Percentiles rank a stretch among this genome's conserved stretches.
Conservation (phyloP, 2,888 invertebrate genomes). For the Ornithoptera priamus region DNA sequence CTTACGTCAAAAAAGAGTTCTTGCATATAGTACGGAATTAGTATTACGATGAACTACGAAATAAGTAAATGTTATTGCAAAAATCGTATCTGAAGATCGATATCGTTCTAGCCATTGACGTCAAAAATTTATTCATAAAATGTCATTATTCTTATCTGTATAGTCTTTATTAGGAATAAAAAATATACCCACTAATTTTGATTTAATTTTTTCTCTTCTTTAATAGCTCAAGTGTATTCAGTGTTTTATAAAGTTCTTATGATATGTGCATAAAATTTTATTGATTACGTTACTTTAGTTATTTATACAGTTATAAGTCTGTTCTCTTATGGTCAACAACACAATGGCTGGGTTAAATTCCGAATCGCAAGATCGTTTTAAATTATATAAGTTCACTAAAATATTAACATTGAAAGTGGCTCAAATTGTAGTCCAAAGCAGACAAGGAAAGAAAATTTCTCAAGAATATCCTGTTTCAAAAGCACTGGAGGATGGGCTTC, state of each 20-base stretch:
- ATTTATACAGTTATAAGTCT: background rate
- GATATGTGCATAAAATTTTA: background rate
- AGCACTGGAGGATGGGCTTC: conserved; percentile 48
- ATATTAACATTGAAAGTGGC: conserved; percentile 92
- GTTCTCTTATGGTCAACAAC: conserved; percentile 27
- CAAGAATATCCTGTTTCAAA: conserved; percentile 51
- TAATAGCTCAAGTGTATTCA: background rate
- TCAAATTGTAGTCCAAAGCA: conserved; percentile 95
- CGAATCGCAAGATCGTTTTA: conserved; percentile 66
- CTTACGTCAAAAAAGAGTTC: background rate
- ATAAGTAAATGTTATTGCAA: background rate
- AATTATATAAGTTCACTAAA: conserved; percentile 94
- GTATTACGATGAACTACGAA: background rate
- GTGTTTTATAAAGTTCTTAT: background rate
- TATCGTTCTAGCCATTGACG: conserved; percentile 2
- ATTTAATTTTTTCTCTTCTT: background rate
- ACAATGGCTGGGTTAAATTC: conserved; percentile 56
- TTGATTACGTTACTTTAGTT: background rate
- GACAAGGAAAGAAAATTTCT: conserved; percentile 91
- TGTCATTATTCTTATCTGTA: conserved; percentile 12
- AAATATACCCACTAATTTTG: background rate
- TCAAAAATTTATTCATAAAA: conserved; percentile 1
- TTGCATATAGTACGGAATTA: background rate
- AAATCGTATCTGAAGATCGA: conserved; percentile 1
- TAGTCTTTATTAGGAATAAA: conserved; percentile 1